Conservation (phyloP, 2,797 vertebrate genomes). For the Poecilia picta region DNA sequence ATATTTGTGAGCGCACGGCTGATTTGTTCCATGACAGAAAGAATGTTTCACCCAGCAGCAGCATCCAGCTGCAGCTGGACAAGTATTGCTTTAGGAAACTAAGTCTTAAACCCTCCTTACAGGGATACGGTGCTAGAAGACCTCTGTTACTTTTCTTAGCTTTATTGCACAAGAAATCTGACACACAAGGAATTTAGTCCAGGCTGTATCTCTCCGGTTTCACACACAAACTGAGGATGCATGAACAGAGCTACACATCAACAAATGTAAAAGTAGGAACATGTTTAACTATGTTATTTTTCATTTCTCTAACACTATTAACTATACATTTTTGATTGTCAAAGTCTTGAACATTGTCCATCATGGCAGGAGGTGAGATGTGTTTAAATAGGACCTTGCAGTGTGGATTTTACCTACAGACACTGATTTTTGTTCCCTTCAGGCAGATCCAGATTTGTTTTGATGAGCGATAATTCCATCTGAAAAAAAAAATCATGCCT, state of each 20-base stretch:
- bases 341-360: background rate
- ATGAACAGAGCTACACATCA: background rate
- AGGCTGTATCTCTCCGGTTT: background rate
- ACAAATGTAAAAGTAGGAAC: background rate
- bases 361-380: background rate
- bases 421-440: background rate
- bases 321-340: background rate
- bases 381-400: background rate
- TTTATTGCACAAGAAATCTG: background rate
- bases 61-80: constrained; percentile 3
- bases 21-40: constrained; percentile 40
- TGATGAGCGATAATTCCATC: constrained; percentile 25
- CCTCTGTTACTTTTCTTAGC: background rate
- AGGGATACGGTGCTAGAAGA: background rate
- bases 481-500: constrained; percentile 55
- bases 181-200: background rate
- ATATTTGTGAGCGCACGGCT: constrained; percentile 36
- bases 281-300: background rate
- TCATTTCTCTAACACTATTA: background rate
- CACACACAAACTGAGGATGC: background rate
- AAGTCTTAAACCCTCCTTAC: background rate
- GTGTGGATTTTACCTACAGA: background rate
- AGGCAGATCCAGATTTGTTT: constrained; percentile 21
- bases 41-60: constrained; percentile 19
- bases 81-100: background rate